Evolutionary conservation across 2,797 vertebrate species (phyloP).

Genomic region (Tamandua tetradactyla): DNA sequence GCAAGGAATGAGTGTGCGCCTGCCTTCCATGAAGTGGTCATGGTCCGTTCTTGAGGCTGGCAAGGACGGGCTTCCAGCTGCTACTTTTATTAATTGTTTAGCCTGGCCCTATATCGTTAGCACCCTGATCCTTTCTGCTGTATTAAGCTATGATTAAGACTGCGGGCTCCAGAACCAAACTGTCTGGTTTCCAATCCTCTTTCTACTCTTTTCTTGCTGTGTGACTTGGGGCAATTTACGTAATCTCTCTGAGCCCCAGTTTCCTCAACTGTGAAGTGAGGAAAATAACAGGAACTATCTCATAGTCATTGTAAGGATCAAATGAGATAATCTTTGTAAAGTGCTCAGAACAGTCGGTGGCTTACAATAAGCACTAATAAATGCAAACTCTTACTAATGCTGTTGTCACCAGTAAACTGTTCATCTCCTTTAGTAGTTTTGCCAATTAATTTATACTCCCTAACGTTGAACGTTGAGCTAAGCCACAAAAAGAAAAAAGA

Average conservation of each 20-base stretch:
- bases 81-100: not conserved
- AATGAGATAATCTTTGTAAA: not conserved
- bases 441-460: not conserved
- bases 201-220: not conserved
- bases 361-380: not conserved
- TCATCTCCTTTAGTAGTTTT: not conserved
- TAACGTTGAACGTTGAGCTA: not conserved
- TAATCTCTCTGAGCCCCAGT: not conserved
- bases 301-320: not conserved
- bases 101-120: not conserved
- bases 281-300: not conserved
- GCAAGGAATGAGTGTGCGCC: rapidly evolving
- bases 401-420: not conserved
- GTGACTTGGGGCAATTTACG: not conserved
- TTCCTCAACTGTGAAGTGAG: not conserved
- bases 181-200: not conserved
- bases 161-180: not conserved
- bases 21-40: rapidly evolving
- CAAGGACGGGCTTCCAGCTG: not conserved
- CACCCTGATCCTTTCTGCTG: not conserved
- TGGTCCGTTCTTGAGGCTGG: not conserved
- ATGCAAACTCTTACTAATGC: not conserved
- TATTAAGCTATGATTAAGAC: not conserved
- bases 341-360: not conserved
- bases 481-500: not conserved